Base-by-base conservation (phyloP, 2,888 invertebrate genomes). In the Cantharis rufa region DNA sequence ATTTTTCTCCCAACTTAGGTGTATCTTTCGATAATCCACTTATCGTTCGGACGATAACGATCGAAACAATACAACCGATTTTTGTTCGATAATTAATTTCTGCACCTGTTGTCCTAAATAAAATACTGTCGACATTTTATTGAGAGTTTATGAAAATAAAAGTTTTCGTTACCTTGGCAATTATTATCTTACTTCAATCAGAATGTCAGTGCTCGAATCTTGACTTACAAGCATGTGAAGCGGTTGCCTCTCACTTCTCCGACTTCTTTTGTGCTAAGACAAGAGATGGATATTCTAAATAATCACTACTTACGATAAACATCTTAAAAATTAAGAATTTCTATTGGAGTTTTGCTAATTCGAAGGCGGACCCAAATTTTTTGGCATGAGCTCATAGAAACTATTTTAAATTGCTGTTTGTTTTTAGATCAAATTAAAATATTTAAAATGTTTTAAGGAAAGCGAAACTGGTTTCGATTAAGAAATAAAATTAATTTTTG, bases 241-340 rank as follows among this genome's bases (percentile, higher is more conserved):
- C 74, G 70, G 74, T 76, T 70, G 75, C 78, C 75, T 77, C 78
- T 62, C 76, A 76, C 81, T 78, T 73, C 78, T 48, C n/a, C 48
- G n/a, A 48, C 79, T 80, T 81, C 81, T 80, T 81, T 82, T 80
- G 79, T 76, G 76, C 76, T 78, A 75, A 81, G 80, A 81, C 82
- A 82, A 82, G 81, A 82, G 82, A 81, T 82, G 77, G 80, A 80
- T 81, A 81, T 79, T 78, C 78, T 80, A 80, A 80, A 48, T 48
- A 48, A 80, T 80, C 80, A 78, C 74, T 77, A 73, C 72, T 72
- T 72, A 75, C 76, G 80, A 80, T 80, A 79, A 80, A 76, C 79
- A 80, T 80, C 80, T 74, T 62, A 28, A 68, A 64, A 24, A 70
- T 64, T 70, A 69, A 63, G 73, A 69, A 73, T 69, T 73, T 73